Base-by-base conservation (phyloP, 1,140 invertebrate genomes). In the Parapsyche elsis region DNA sequence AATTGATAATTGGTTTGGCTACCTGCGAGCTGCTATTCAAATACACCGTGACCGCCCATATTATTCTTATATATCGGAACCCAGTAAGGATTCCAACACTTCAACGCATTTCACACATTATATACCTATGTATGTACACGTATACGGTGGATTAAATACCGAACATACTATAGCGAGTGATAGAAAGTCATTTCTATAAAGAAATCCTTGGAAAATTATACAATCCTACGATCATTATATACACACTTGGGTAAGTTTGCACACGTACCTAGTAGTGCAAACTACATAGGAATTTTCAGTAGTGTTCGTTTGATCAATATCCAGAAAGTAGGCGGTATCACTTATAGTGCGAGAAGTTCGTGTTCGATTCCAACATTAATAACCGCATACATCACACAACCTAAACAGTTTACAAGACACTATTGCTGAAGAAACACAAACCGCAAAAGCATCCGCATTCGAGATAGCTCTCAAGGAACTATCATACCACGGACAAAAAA, bases 1-100 rank as follows among this genome's bases (percentile, higher is more conserved):
- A 83, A 83, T 83, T 83, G 82, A 81, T 83, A 83, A 83, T 83
- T 83, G 82, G 82, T 81, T 78, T 75, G 76, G 76, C 81, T 79
- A 82, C 81, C 81, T 82, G 81, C 16, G 45, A 26, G n/a, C 75
- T 61, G 10, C 49, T 49, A 71, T 71, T 71, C 44, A 49, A 74
- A 74, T 75, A n/a, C 49, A 46, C 12, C 73, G 59, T 61, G 21
- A 61, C 21, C 9, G 64, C 24, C 21, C 64, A 53, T 53, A 53
- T 53, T 53, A 53, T 53, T 14, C 16, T 53, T 53, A 12, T 53
- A 53, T 12, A 38, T 38, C n/a, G n/a, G n/a, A n/a, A n/a, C n/a
- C 30, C 30, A 12, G 49, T 53, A 53, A 53, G 49, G 49, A 53
- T 53, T 53, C 49, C 16, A 10, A 53, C 16, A 12, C 10, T 53